phyloP scores from a whole-genome alignment of 2,888 invertebrate genomes.

The Tortricodes alternella region DNA sequence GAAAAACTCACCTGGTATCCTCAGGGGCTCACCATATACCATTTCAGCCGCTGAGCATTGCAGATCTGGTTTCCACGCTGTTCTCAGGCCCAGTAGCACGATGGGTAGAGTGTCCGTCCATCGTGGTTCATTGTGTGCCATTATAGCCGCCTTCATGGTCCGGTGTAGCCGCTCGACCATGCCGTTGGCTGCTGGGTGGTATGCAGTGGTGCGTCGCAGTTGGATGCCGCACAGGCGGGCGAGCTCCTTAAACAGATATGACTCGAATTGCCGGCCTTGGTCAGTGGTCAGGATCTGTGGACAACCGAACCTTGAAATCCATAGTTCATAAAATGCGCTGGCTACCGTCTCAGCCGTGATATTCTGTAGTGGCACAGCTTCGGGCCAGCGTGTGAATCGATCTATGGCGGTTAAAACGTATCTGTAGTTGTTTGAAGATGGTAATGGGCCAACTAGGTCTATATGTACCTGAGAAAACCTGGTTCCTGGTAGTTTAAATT shows the following conservation, averaged over 20 bases:
- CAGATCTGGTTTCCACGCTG: slow-evolving; percentile 34
- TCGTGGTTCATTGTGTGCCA: not conserved
- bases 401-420: slow-evolving; percentile 40
- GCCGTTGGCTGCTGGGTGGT: slow-evolving; percentile 55
- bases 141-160: slow-evolving; percentile 47
- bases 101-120: slow-evolving; percentile 32
- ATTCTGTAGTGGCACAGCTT: slow-evolving; percentile 44
- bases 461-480: slow-evolving; percentile 10
- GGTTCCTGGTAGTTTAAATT: not conserved
- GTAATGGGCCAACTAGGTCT: slow-evolving; percentile 15
- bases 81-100: slow-evolving; percentile 34
- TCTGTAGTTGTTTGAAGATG: not conserved
- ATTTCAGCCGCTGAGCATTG: slow-evolving; percentile 34
- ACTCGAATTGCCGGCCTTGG: slow-evolving; percentile 54
- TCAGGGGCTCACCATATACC: slow-evolving; percentile 34
- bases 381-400: slow-evolving; percentile 45
- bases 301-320: slow-evolving; percentile 54
- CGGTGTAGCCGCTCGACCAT: slow-evolving; percentile 56
- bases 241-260: slow-evolving; percentile 43
- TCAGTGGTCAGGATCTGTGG: slow-evolving; percentile 49
- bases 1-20: slow-evolving; percentile 38
- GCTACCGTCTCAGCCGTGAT: slow-evolving; percentile 49
- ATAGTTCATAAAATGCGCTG: slow-evolving; percentile 41
- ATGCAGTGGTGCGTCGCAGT: slow-evolving; percentile 42
- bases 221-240: slow-evolving; percentile 26